Conservation (phyloP, 2,888 invertebrate species). For the Ophonus ardosiacus region DNA sequence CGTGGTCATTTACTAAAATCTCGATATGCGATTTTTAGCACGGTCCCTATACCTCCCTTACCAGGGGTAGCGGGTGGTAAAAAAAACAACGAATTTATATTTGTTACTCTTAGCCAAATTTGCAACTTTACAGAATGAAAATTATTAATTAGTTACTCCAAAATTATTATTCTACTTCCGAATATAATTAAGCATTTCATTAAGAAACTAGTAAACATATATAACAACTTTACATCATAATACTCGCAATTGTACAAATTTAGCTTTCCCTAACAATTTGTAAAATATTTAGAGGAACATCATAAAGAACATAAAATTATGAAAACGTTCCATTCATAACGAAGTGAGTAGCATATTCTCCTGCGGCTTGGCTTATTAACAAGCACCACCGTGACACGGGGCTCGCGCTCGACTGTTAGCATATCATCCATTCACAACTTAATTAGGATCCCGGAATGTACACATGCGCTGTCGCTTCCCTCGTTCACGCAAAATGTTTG, state of each 20-base stretch:
- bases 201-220: neutral
- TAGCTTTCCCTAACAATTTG: neutral
- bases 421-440: slow-evolving; percentile 53
- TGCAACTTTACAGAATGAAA: no score
- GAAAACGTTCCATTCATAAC: slow-evolving; percentile 58
- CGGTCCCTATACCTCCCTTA: no score
- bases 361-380: slow-evolving; percentile 46
- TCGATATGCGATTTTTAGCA: no score
- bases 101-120: no score
- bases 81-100: no score
- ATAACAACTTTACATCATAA: neutral
- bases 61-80: no score
- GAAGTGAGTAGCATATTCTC: slow-evolving; percentile 32
- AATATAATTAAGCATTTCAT: neutral
- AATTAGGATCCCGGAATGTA: slow-evolving; percentile 52
- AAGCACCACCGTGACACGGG: slow-evolving; percentile 5
- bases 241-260: slow-evolving; percentile 8
- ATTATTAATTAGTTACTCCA: no score
- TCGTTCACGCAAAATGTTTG: neutral
- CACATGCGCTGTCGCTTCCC: slow-evolving; percentile 4
- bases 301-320: slow-evolving; percentile 53
- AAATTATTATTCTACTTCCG: no score
- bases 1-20: no score
- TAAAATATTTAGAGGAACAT: slow-evolving; percentile 54
- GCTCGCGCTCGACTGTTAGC: slow-evolving; percentile 28